Evolutionary conservation across 2,888 invertebrate genomes (phyloP).

Genomic region (Exephanes ischioxanthus): DNA sequence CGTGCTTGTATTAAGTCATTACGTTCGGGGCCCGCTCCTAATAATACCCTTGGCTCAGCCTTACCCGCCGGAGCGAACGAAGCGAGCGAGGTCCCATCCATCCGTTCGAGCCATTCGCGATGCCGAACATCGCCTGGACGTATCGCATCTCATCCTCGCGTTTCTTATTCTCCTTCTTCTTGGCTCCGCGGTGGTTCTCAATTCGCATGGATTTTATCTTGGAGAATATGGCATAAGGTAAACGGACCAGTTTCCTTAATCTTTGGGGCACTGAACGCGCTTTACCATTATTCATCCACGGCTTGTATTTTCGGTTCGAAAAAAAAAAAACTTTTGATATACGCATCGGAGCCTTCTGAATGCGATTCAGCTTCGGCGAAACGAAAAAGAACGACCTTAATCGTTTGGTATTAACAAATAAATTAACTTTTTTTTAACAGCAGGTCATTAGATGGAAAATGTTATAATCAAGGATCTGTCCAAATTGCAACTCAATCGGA

Average conservation of each 20-base stretch:
- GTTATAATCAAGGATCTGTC: no score
- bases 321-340: no score
- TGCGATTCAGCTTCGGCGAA: no score
- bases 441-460: no score
- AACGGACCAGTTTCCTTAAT: no score
- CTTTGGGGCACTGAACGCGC: no score
- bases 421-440: no score
- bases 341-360: no score
- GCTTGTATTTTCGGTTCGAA: neutral
- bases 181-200: constrained; percentile 56
- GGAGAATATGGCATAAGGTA: no score
- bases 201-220: constrained; percentile 26
- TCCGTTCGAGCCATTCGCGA: constrained; percentile 72
- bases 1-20: constrained; percentile 81
- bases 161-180: constrained; percentile 37
- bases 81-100: constrained; percentile 74
- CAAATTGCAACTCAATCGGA: no score
- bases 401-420: no score
- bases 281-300: neutral
- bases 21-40: constrained; percentile 79
- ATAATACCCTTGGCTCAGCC: constrained; percentile 79
- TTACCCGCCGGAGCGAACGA: constrained; percentile 69
- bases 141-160: constrained; percentile 71
- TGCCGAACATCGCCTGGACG: constrained; percentile 70
- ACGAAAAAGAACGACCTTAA: no score